phyloP scores from a whole-genome alignment of 2,888 invertebrate species.

The Lithodes maja region DNA sequence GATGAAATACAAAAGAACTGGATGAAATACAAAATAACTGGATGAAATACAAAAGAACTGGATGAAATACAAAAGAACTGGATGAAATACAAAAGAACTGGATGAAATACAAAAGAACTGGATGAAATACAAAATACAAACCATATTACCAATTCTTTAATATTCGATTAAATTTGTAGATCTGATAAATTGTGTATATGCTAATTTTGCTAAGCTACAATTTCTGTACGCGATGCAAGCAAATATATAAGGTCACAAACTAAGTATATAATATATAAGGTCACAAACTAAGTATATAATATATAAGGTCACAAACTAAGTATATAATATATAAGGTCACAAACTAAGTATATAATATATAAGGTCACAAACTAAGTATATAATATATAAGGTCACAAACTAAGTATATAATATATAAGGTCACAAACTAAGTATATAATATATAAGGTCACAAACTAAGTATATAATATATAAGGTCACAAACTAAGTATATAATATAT shows the following conservation, averaged over 20 bases:
- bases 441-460: background rate
- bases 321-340: background rate
- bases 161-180: too few relatives aligned
- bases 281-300: background rate
- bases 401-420: background rate
- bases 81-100: too few relatives aligned
- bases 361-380: background rate
- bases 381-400: background rate
- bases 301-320: background rate
- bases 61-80: too few relatives aligned
- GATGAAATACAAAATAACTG: too few relatives aligned
- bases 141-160: too few relatives aligned
- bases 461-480: background rate
- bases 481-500: background rate
- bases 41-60: too few relatives aligned
- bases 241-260: background rate
- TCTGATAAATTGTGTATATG: background rate
- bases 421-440: background rate
- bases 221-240: background rate
- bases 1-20: too few relatives aligned
- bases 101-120: too few relatives aligned
- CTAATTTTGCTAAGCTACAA: background rate
- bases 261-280: too few relatives aligned
- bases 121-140: too few relatives aligned
- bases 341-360: background rate